A percentile compares a stretch with the other conserved stretches of the same genome.
Evolutionary conservation across 2,113 vertebrate species (phyloP).

Genomic region (Nothobranchius furzeri): DNA sequence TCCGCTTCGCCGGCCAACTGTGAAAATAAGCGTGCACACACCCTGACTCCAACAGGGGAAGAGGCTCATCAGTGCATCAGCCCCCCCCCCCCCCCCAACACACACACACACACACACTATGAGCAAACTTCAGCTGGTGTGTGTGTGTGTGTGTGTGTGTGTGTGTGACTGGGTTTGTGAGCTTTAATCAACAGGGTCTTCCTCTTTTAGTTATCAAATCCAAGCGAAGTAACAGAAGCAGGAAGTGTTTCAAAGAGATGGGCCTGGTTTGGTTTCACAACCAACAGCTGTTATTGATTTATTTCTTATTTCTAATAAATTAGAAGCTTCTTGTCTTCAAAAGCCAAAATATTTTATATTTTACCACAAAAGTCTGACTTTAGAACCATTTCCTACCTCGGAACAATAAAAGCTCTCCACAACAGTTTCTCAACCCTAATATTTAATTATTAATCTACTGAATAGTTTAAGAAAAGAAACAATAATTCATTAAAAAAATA

Average conservation of each 20-base stretch:
- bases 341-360: no score
- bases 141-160: constrained; percentile 41
- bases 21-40: constrained; percentile 64
- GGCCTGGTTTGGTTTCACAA: neutral
- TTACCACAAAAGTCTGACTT: no score
- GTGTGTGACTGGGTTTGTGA: constrained; percentile 11
- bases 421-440: no score
- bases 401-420: no score
- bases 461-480: no score
- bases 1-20: constrained; percentile 59
- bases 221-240: constrained; percentile 42
- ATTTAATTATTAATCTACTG: no score
- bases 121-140: constrained; percentile 58
- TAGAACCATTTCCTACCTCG: no score
- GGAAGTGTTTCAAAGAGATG: constrained; percentile 31
- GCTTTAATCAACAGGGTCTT: constrained; percentile 47
- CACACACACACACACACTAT: constrained; percentile 42
- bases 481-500: no score
- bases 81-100: constrained; percentile 9
- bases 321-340: no score
- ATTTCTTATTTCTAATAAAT: no score
- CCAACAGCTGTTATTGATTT: neutral
- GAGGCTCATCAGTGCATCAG: constrained; percentile 32
- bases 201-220: constrained; percentile 19
- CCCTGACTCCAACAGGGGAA: constrained; percentile 33